These are phyloP conservation scores for Vicugna pacos DNA, from an alignment of 2,113 vertebrate genomes.

Conservation along the genomic window DNA sequence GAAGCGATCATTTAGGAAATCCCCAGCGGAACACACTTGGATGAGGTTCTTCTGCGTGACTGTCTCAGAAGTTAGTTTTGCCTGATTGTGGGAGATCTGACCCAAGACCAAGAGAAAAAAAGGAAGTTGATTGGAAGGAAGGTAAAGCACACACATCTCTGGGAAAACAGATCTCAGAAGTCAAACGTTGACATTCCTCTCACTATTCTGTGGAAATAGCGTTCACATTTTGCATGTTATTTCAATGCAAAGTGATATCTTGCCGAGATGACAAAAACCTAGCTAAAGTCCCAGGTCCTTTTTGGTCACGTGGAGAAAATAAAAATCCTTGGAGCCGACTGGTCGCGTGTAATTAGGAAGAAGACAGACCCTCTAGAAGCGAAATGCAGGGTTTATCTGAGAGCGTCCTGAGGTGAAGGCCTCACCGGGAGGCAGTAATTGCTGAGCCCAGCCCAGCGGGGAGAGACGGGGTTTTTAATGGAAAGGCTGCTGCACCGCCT, in stretches of 20 bases:
- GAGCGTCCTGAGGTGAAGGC: constrained; percentile 65
- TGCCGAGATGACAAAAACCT: neutral
- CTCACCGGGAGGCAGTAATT: constrained; percentile 68
- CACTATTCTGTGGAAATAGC: neutral
- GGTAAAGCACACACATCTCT: neutral
- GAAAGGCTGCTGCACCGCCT: constrained; percentile 74
- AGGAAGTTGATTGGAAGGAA: neutral
- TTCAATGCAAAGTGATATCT: constrained; percentile 21
- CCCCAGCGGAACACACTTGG: neutral
- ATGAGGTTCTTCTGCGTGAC: neutral
- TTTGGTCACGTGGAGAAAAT: neutral
- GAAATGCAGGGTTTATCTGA: constrained; percentile 66
- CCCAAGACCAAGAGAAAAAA: neutral
- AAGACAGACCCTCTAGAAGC: constrained; percentile 29
- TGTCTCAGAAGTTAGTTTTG: neutral
- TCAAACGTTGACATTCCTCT: neutral
- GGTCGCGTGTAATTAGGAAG: constrained; percentile 57
- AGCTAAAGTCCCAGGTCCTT: neutral
- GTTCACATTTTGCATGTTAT: constrained; percentile 25
- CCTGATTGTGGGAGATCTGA: neutral
- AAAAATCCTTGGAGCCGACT: neutral
- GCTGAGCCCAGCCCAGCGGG: neutral
- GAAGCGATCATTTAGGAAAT: neutral
- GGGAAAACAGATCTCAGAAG: neutral
- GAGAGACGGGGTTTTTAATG: constrained; percentile 66